A percentile compares a stretch with the other conserved stretches of the same genome.
Evolutionary conservation across 2,113 vertebrate genomes (phyloP).

Genomic region (Spea bombifrons): DNA sequence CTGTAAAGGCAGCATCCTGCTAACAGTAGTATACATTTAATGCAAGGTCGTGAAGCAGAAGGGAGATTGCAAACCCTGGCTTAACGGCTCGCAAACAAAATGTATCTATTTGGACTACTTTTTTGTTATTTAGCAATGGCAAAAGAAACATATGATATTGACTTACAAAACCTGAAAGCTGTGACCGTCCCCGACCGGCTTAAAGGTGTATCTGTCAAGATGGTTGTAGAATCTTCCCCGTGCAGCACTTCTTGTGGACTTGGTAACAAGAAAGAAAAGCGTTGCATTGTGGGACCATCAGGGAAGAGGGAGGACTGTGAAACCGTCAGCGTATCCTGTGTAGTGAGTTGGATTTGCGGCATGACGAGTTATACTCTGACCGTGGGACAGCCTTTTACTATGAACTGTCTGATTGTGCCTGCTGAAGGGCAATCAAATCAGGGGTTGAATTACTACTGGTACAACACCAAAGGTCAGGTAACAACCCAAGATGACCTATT

Average conservation of each 20-base stretch:
- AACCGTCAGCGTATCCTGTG: slow-evolving; percentile 58
- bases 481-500: slow-evolving; percentile 73
- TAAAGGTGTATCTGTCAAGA: slow-evolving; percentile 34
- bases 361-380: slow-evolving; percentile 63
- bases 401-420: slow-evolving; percentile 69
- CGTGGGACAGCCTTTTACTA: slow-evolving; percentile 58
- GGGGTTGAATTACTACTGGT: slow-evolving; percentile 74
- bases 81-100: no score
- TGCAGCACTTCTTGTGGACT: slow-evolving; percentile 85
- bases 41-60: no score
- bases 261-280: slow-evolving; percentile 70
- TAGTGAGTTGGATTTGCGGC: slow-evolving; percentile 73
- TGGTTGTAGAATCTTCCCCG: slow-evolving; percentile 58
- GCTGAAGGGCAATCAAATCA: slow-evolving; percentile 51
- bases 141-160: no score
- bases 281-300: slow-evolving; percentile 59
- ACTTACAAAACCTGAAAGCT: not conserved
- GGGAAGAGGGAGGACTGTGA: slow-evolving; percentile 54
- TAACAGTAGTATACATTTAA: no score
- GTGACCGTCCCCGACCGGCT: slow-evolving; percentile 52
- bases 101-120: no score
- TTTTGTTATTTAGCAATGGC: no score
- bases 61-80: no score
- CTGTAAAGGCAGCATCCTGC: no score
- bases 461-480: slow-evolving; percentile 71